Evolutionary conservation across 1,140 invertebrate species (phyloP).

Genomic region (Druon quercuslanigerum): DNA sequence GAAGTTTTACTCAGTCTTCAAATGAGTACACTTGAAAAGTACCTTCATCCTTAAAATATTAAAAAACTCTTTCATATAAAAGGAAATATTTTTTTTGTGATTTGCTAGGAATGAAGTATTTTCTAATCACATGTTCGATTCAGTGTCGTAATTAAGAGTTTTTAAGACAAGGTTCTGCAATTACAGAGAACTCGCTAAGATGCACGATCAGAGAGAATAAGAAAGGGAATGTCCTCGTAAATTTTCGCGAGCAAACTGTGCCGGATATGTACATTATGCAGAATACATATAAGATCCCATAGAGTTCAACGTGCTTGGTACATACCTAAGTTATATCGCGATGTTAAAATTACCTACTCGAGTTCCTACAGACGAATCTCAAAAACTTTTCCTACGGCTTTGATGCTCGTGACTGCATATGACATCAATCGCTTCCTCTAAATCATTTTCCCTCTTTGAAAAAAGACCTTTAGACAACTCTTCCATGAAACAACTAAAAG

Average conservation of each 20-base stretch:
- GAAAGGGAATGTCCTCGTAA: constrained; percentile 21
- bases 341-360: constrained; percentile 28
- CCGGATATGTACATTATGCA: constrained; percentile 30
- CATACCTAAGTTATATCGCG: constrained; percentile 31
- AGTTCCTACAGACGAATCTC: constrained; percentile 9
- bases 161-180: neutral
- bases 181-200: neutral
- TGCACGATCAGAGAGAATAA: constrained; percentile 7
- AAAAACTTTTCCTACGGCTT: constrained; percentile 7
- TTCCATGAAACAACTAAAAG: too few species aligned
- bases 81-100: too few species aligned
- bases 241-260: constrained; percentile 22
- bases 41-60: too few species aligned
- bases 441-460: neutral
- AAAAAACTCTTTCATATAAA: too few species aligned
- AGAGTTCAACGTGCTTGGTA: constrained; percentile 27
- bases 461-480: too few species aligned
- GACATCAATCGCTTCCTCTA: neutral
- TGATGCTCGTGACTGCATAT: neutral
- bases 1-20: too few species aligned
- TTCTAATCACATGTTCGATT: neutral
- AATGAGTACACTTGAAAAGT: too few species aligned
- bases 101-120: too few species aligned
- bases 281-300: constrained; percentile 20
- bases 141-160: neutral